A percentile compares a stretch with the other conserved stretches of the same genome.
Evolutionary conservation across 2,888 invertebrate species (phyloP).

Genomic region (Lasioglossum marginatum): DNA sequence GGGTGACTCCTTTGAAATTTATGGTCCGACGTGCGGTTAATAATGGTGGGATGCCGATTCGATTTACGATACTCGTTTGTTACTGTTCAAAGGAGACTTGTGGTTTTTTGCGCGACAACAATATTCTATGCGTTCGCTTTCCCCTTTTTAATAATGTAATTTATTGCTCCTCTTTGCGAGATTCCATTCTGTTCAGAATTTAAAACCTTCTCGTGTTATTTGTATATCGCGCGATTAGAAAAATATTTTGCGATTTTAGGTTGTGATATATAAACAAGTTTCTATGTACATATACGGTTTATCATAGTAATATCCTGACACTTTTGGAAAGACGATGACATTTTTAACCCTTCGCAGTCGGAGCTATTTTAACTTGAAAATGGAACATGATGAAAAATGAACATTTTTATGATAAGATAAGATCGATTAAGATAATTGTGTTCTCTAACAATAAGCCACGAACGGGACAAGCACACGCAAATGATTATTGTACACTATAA

Average conservation of each 20-base stretch:
- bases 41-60: slow-evolving; percentile 20
- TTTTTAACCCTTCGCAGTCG: too few relatives aligned
- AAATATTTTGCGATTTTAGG: too few relatives aligned
- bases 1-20: slow-evolving; percentile 37
- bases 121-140: background rate
- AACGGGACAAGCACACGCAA: background rate
- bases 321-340: too few relatives aligned
- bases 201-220: too few relatives aligned
- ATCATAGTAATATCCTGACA: too few relatives aligned
- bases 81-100: background rate
- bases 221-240: too few relatives aligned
- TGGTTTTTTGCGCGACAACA: background rate
- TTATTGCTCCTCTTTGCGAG: background rate
- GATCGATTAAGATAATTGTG: background rate
- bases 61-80: slow-evolving; percentile 33
- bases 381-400: too few relatives aligned
- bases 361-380: too few relatives aligned
- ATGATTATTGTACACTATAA: background rate
- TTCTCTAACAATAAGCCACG: background rate
- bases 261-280: too few relatives aligned
- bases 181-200: background rate
- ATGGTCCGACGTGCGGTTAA: slow-evolving; percentile 8
- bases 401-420: too few relatives aligned
- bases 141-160: background rate
- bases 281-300: too few relatives aligned